Base-by-base conservation (phyloP, 2,888 invertebrate species). In the Heliconius erato region DNA sequence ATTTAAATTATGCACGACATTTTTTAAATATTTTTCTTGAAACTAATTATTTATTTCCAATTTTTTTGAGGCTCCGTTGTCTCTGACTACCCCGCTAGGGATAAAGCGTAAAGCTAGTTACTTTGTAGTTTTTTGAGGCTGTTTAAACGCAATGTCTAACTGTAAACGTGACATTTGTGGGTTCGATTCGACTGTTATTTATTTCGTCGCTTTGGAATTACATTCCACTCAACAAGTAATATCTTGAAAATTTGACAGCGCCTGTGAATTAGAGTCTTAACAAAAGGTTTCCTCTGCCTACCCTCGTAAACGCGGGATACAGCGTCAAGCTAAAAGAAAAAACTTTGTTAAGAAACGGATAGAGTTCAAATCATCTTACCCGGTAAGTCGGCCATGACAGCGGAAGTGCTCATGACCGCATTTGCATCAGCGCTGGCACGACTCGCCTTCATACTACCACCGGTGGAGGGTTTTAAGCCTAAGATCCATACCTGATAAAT, bases 371-470 rank as follows among this genome's bases (percentile, higher is more conserved):
- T 26, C 16, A 82, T 23, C 83, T 97, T 96, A 96, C 96, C 96
- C 0, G 99, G 99, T 44, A 99, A 94, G 93, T 99, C 99, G 0
- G 99, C 98, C 98, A 99, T 98, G 71, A 99, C 99, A 7, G 99
- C 99, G 19, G 99, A 99, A 2, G 99, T 99, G 88, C 96, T 96
- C 91, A 99, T 98, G 81, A 99, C 98, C 2, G 98, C 98, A 89
- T 98, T 98, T 0, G 98, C 97, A 90, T 98, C 98, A 0, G 98
- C 97, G 40, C 97, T 97, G 0, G 97, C 97, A 78, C 98, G 97
- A 71, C 97, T 98, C 16, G 98, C 98, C 89, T 97, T 99, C 90
- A 99, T 97, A 87, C 99, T 98, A 49, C 99, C 99, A 28, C 99
- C 99, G 0, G 99, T 98, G 0, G 99, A 98, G 0, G 99, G 99